phyloP scores from a whole-genome alignment of 1,140 invertebrate species.

The Archegozetes longisetosus region DNA sequence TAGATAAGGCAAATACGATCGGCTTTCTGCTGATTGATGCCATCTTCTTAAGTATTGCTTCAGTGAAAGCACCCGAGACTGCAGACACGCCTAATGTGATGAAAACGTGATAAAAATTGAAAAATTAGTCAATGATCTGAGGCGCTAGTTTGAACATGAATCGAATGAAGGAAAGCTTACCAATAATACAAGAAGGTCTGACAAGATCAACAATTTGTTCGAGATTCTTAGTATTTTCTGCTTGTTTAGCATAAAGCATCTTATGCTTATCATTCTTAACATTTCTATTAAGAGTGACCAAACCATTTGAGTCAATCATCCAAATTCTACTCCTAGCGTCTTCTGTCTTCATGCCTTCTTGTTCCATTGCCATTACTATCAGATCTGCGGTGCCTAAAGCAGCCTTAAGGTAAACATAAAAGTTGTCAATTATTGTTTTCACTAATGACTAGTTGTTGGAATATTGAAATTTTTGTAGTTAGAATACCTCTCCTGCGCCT shows the following conservation, averaged over 20 bases:
- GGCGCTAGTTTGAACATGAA: too few relatives aligned
- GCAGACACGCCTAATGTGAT: constrained; percentile 59
- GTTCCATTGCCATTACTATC: constrained; percentile 61
- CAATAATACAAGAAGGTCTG: constrained; percentile 69
- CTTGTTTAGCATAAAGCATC: constrained; percentile 61
- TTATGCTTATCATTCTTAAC: constrained; percentile 44
- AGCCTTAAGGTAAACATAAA: constrained; percentile 31
- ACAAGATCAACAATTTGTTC: constrained; percentile 58
- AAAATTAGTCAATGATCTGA: neutral
- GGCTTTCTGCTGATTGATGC: constrained; percentile 65
- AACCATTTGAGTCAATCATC: constrained; percentile 36
- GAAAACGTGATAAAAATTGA: constrained; percentile 2
- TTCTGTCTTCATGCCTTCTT: constrained; percentile 54
- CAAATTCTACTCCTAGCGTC: constrained; percentile 68
- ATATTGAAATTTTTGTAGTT: too few relatives aligned
- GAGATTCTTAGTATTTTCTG: constrained; percentile 54
- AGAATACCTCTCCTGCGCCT: constrained; percentile 58
- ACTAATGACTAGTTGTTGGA: too few relatives aligned
- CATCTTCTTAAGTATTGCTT: constrained; percentile 68
- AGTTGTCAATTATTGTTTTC: neutral
- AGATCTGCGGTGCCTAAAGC: constrained; percentile 76
- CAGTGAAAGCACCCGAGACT: constrained; percentile 67
- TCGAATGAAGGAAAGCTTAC: constrained; percentile 38
- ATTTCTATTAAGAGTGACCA: constrained; percentile 25
- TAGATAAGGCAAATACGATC: constrained; percentile 85